A percentile compares a stretch with the other conserved stretches of the same genome.
Evolutionary conservation across 1,140 invertebrate species (phyloP).

Genomic region (Cepaea nemoralis): DNA sequence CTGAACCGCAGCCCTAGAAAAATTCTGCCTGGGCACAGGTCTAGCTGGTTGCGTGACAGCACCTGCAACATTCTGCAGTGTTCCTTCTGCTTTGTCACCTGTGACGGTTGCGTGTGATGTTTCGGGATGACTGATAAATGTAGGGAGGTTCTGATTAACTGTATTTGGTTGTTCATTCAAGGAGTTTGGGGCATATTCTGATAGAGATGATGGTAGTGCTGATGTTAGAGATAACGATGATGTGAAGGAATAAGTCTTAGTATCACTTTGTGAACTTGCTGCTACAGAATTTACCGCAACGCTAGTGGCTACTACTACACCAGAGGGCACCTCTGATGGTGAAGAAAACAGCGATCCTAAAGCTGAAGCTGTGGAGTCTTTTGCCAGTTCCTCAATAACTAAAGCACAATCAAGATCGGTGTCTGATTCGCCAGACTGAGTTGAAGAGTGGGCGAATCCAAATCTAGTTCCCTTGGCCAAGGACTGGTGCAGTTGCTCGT

Average conservation of each 20-base stretch:
- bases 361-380: not conserved
- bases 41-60: not conserved
- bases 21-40: not conserved
- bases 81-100: not conserved
- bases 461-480: constrained; percentile 36
- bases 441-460: constrained; percentile 1
- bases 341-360: not conserved
- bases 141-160: not conserved
- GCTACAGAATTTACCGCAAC: not conserved
- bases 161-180: not conserved
- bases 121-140: not conserved
- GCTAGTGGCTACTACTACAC: not conserved
- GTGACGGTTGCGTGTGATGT: not conserved
- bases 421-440: constrained; percentile 38
- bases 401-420: constrained; percentile 39
- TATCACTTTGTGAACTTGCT: not conserved
- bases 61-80: not conserved
- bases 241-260: not conserved
- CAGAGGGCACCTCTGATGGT: not conserved
- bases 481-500: constrained; percentile 19
- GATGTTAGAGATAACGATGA: no score
- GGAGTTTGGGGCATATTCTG: not conserved
- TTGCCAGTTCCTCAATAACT: constrained; percentile 41
- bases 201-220: not conserved
- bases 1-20: not conserved